A percentile compares a stretch with the other conserved stretches of the same genome.
These are phyloP conservation scores for Drosophila repleta DNA, from an alignment of 1,140 invertebrate genomes.

Conservation along the genomic window DNA sequence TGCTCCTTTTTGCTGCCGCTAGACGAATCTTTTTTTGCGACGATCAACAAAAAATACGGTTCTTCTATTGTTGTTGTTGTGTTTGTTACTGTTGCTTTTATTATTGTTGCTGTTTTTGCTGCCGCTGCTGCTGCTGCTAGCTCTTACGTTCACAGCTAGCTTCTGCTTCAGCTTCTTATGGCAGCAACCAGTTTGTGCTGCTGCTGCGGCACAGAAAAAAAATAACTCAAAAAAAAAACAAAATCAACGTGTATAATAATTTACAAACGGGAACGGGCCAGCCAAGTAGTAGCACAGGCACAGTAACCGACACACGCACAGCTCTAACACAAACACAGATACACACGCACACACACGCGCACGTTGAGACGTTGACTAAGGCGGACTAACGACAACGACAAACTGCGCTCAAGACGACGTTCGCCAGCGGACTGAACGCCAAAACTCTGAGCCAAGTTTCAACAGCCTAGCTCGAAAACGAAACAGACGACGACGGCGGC, in stretches of 20 bases:
- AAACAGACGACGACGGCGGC: conserved; percentile 21
- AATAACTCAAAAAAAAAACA: conserved; percentile 67
- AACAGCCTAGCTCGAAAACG: conserved; percentile 43
- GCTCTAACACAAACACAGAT: conserved; percentile 20
- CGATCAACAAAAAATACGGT: conserved; percentile 48
- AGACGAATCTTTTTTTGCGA: conserved; percentile 30
- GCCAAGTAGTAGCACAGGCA: conserved; percentile 48
- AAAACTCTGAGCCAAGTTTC: conserved; percentile 61
- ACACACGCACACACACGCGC: conserved; percentile 27
- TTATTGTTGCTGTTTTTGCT: conserved; percentile 24
- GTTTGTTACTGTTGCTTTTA: conserved; percentile 34
- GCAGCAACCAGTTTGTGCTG: conserved; percentile 71
- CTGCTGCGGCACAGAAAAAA: conserved; percentile 69
- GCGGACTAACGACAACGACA: conserved; percentile 36
- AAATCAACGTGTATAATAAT: conserved; percentile 50
- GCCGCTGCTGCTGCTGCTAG: conserved; percentile 35
- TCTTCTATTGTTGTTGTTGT: conserved; percentile 22
- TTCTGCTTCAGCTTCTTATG: conserved; percentile 53
- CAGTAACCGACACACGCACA: conserved; percentile 43
- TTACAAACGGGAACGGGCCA: conserved; percentile 62
- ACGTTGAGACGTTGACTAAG: conserved; percentile 47
- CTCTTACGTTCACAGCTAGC: conserved; percentile 48
- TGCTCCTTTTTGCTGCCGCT: conserved; percentile 22
- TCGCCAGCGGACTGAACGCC: conserved; percentile 62
- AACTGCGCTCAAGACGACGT: conserved; percentile 65